A percentile compares a stretch with the other conserved stretches of the same genome.
Conservation (phyloP, 2,797 vertebrate genomes). For the Onychomys torridus region DNA sequence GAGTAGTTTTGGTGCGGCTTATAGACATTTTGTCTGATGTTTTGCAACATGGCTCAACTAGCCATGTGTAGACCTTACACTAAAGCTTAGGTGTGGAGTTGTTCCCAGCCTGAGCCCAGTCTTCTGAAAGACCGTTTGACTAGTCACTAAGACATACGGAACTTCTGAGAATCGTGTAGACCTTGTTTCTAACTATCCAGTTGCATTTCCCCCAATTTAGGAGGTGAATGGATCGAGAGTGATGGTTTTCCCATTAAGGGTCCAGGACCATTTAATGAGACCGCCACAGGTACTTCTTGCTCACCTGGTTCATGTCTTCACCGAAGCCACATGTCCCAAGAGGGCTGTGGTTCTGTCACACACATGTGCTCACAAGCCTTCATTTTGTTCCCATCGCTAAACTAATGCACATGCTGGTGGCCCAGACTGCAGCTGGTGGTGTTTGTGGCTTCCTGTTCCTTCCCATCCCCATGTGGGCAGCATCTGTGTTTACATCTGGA, state of each 20-base stretch:
- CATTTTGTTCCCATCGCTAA: constrained; percentile 40
- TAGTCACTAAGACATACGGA: background rate
- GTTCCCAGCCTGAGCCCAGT: background rate
- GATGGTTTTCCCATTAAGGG: constrained; percentile 90
- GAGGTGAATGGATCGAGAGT: constrained; percentile 90
- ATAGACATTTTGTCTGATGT: background rate
- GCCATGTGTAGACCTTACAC: background rate
- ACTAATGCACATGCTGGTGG: constrained; percentile 60
- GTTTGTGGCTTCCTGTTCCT: constrained; percentile 12
- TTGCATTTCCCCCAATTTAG: constrained; percentile 84
- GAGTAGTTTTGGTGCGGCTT: background rate
- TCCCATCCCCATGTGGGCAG: background rate
- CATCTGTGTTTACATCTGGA: constrained; percentile 26
- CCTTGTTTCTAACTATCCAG: constrained; percentile 65
- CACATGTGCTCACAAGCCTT: constrained; percentile 62
- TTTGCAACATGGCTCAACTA: background rate
- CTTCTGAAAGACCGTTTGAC: background rate
- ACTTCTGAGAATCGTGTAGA: background rate
- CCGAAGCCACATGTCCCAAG: constrained; percentile 39
- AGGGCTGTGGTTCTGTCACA: constrained; percentile 70
- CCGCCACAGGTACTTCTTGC: constrained; percentile 86
- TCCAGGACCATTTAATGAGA: constrained; percentile 87
- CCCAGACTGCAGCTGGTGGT: background rate
- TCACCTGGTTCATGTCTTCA: constrained; percentile 65
- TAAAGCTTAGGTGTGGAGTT: background rate